phyloP scores from a whole-genome alignment of 1,140 invertebrate genomes.

The Calliphora vicina region DNA sequence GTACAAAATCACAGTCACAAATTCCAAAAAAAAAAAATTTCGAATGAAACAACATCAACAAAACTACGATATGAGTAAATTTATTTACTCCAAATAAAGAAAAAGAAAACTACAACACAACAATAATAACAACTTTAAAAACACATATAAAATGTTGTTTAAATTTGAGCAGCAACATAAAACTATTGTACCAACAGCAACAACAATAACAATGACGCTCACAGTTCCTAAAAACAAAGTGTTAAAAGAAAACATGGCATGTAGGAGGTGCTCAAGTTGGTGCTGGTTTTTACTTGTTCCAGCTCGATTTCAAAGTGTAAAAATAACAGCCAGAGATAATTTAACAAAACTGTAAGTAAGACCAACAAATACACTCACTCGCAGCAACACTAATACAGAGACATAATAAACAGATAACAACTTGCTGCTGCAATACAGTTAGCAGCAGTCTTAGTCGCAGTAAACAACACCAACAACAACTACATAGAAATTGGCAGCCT shows the following conservation, averaged over 20 bases:
- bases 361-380: not conserved
- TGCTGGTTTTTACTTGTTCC: not conserved
- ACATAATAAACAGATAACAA: not conserved
- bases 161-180: not conserved
- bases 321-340: not conserved
- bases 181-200: constrained; percentile 13
- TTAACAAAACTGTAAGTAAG: not conserved
- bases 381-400: not conserved
- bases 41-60: not conserved
- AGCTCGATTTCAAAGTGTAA: not conserved
- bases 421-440: not conserved
- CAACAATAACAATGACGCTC: too few relatives aligned
- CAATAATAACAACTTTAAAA: too few relatives aligned
- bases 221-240: not conserved
- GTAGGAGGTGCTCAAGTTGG: not conserved
- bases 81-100: too few relatives aligned
- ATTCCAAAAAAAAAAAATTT: not conserved
- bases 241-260: not conserved
- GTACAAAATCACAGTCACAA: not conserved
- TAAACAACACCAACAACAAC: constrained; percentile 25
- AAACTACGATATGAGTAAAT: too few relatives aligned
- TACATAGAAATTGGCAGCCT: constrained; percentile 25
- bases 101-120: too few relatives aligned
- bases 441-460: not conserved
- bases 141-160: too few relatives aligned